A percentile compares a stretch with the other conserved stretches of the same genome.
phyloP scores from a whole-genome alignment of 2,797 vertebrate genomes.

The Gymnopithys bicolor region DNA sequence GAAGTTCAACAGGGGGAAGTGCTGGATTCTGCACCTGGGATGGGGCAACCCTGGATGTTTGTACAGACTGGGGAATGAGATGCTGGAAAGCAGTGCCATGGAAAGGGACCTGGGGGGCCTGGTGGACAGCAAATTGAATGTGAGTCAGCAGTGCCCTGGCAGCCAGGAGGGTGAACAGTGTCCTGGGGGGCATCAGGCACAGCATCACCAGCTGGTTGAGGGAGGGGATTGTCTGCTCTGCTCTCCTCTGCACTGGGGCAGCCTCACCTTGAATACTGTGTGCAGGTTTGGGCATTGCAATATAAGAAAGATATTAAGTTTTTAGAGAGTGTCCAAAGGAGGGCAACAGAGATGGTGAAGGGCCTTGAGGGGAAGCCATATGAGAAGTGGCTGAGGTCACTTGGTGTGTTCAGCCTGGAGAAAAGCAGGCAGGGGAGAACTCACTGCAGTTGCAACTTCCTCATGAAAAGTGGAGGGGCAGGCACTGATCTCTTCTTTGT shows the following conservation, averaged over 20 bases:
- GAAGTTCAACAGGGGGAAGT: not conserved
- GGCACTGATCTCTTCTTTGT: not conserved
- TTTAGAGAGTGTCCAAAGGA: not conserved
- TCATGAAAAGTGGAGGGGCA: not conserved
- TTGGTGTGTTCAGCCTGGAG: not conserved
- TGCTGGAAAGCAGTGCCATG: not conserved
- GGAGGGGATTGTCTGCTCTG: not conserved
- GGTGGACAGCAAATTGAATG: not conserved
- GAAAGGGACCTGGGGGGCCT: not conserved
- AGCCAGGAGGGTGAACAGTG: not conserved
- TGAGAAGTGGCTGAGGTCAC: not conserved
- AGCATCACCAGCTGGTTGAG: rapidly evolving
- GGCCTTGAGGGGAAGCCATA: not conserved
- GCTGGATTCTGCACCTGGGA: not conserved
- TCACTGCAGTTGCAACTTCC: not conserved
- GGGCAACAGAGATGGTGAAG: not conserved
- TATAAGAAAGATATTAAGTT: not conserved
- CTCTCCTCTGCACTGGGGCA: not conserved
- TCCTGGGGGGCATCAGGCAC: not conserved
- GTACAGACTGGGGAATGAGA: not conserved
- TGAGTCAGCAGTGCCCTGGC: not conserved
- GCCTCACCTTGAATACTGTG: not conserved
- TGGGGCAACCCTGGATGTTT: not conserved
- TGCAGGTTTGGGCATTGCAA: not conserved
- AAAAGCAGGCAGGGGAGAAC: not conserved